Base-by-base conservation (phyloP, 2,888 invertebrate species). In the Eucera pruinosa region DNA sequence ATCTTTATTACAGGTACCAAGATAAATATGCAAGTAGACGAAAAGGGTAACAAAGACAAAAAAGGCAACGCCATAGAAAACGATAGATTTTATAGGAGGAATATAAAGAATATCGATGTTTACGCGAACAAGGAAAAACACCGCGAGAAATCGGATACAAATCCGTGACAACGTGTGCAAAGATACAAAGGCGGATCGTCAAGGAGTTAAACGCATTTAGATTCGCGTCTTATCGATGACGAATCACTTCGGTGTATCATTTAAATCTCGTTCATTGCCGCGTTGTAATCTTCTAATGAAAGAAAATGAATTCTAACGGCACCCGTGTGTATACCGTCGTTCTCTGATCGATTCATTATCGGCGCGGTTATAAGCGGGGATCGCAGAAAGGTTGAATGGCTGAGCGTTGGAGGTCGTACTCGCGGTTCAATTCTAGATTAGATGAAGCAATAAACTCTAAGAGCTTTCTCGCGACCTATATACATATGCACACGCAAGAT, bases 361-460 rank as follows among this genome's bases (percentile, higher is more conserved):
- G 57, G 62, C 23, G 5, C 50, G 3, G 3, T n/a, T n/a, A 36
- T 15, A 15, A 68, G 13, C 20, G 39, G n/a, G n/a, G 39, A 36
- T 41, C 36, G 15, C 57, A 23, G 18, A 25, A 57, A 65, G 9
- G 30, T 65, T 71, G 48, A 23, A 61, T 9, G 43, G 75, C 70
- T 36, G 58, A 79, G 36, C 27, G 55, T 66, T 80, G n/a, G 76
- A 79, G 67, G 64, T 68, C 68, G 62, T 82, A 48, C 60, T 60
- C 71, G 70, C 72, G 72, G 62, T 62, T 78, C 66, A 71, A 70
- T 71, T 55, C 41, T 85, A 83, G 85, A 79, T 73, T 85, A 83
- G 83, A 79, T 71, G 64, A 85, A 85, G 85, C 84, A 85, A 85
- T 85, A 85, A 83, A 78, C 55, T 64, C 15, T 78, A 78, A 78